Evolutionary conservation across 2,888 invertebrate genomes (phyloP), one percentile per base, ranked within the genome.

Genomic region (Drosophila kambysellisi): DNA sequence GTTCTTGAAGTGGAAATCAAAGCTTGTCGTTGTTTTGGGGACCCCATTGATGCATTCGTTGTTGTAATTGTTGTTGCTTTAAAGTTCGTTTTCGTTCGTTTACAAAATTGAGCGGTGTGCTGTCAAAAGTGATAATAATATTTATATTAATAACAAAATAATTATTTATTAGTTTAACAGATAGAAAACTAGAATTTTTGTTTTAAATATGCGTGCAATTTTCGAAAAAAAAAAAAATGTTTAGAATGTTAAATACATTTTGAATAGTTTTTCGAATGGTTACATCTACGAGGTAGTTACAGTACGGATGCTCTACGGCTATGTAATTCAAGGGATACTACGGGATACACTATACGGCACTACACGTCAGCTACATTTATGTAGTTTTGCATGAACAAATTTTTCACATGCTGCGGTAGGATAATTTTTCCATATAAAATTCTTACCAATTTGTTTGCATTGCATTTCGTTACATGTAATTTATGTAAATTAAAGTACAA

Each of bases 31-130:
- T 83, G 72, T 74, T 70, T 69, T 60, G 74, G 77, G 77, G 77
- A 75, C 87, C 80, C 82, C 84, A 76, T 65, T 82, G 73, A 84
- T 86, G 89, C 88, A 89, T 86, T 86, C 85, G 83, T 77, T 67
- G 70, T 81, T 70, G 66, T 72, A 62, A 61, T 81, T 70, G 69
- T 65, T 75, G 68, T 70, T 78, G 60, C 70, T 76, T 70, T 60
- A 68, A 68, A 72, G 71, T 83, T 82, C 81, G 84, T 85, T 87
- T 81, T 82, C 86, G 88, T 82, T 83, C 80, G 81, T 87, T 89
- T 91, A 91, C 83, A 85, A 79, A 84, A 91, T 84, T 75, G 88
- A 88, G 85, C 91, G 91, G 79, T 89, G 91, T 76, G 91, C 91
- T 91, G 77, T 69, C 59, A 37, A 32, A 61, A 48, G 50, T 52